Percentiles rank a stretch among this genome's conserved stretches.
These are phyloP conservation scores for Ailuropoda melanoleuca DNA, from an alignment of 2,113 vertebrate genomes.

Conservation along the genomic window DNA sequence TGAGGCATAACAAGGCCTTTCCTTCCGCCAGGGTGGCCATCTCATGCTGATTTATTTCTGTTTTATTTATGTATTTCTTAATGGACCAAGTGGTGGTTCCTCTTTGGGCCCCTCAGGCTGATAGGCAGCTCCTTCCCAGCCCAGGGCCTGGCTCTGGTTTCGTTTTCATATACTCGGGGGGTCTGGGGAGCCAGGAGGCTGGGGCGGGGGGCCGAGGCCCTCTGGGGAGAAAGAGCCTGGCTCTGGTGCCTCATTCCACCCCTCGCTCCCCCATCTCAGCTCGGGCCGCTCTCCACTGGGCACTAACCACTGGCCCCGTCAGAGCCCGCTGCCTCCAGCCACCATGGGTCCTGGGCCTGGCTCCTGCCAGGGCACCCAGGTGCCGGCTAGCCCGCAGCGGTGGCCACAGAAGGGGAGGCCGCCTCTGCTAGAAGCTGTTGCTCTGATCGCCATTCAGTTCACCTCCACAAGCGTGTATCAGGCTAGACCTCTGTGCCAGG, in stretches of 20 bases:
- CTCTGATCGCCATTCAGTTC: background rate
- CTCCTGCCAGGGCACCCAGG: background rate
- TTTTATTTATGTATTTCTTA: conserved; percentile 62
- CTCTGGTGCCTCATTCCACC: background rate
- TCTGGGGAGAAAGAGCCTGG: background rate
- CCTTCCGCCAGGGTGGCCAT: background rate
- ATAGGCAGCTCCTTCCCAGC: background rate
- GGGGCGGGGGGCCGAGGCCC: background rate
- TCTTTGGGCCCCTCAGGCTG: background rate
- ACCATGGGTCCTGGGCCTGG: background rate
- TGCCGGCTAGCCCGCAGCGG: background rate
- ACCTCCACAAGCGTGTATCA: background rate
- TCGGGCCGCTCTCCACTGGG: background rate
- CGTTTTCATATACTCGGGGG: background rate
- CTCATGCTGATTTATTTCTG: conserved; percentile 34
- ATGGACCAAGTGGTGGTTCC: background rate
- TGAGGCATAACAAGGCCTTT: background rate
- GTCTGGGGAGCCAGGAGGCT: background rate
- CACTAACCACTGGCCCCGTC: too few species aligned
- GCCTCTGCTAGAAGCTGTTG: background rate
- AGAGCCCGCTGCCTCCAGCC: rapidly evolving
- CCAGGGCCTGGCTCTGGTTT: background rate
- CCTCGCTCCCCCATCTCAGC: background rate
- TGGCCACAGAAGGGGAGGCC: background rate
- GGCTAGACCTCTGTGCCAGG: background rate